Percentiles rank a stretch among this genome's conserved stretches.
phyloP scores from a whole-genome alignment of 1,140 invertebrate species.

The Lordiphosa mommai region DNA sequence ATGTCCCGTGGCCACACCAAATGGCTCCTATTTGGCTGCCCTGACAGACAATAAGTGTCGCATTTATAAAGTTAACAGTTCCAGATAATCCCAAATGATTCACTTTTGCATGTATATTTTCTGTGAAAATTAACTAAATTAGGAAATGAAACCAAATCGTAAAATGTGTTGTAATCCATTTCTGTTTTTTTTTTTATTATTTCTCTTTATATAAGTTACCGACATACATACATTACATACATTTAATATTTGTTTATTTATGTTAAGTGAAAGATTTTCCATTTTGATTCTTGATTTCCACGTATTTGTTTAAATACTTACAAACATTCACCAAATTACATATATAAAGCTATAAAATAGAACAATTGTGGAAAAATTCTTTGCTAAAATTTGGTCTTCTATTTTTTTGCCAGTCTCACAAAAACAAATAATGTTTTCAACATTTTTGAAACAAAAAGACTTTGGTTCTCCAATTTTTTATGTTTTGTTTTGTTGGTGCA shows the following conservation, averaged over 20 bases:
- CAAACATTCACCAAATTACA: too few relatives aligned
- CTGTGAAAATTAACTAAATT: conserved; percentile 16
- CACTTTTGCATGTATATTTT: too few relatives aligned
- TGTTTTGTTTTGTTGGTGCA: too few relatives aligned
- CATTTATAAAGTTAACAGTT: conserved; percentile 81
- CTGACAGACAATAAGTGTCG: conserved; percentile 84
- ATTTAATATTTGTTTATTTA: conserved; percentile 13
- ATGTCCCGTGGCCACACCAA: conserved; percentile 81
- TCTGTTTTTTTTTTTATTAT: conserved; percentile 13
- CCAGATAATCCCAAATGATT: too few relatives aligned
- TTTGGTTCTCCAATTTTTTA: too few relatives aligned
- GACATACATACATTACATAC: conserved; percentile 28
- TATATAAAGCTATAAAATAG: conserved; percentile 65
- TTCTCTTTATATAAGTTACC: conserved; percentile 22
- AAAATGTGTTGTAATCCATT: not conserved
- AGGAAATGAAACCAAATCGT: too few relatives aligned
- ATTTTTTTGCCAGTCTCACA: too few relatives aligned
- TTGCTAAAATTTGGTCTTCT: too few relatives aligned
- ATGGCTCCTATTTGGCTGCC: conserved; percentile 82
- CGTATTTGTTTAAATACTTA: conserved; percentile 11
- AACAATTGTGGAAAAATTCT: conserved; percentile 22
- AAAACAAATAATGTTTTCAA: too few relatives aligned
- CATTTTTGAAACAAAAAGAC: too few relatives aligned
- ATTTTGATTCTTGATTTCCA: conserved; percentile 45
- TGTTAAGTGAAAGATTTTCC: not conserved